These are phyloP conservation scores for Campylorhamphus procurvoides DNA, from an alignment of 2,113 vertebrate species.

Conservation along the genomic window DNA sequence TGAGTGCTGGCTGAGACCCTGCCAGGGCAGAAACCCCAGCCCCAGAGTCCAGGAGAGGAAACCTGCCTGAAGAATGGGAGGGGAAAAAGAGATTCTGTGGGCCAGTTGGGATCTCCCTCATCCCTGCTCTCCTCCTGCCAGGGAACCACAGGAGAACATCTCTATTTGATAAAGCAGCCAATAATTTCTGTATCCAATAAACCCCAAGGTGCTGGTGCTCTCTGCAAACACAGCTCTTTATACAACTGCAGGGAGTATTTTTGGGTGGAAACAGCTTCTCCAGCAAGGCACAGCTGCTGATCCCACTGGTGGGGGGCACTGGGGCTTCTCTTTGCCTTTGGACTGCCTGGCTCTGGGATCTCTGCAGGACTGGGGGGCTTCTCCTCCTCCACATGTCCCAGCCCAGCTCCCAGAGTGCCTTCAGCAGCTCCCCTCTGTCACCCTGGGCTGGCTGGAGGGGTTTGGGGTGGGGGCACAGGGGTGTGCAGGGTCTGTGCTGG, in stretches of 20 bases:
- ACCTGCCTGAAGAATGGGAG: rapidly evolving
- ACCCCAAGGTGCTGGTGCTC: not conserved
- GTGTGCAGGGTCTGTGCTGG: not conserved
- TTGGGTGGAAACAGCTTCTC: not conserved
- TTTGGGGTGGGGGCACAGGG: rapidly evolving
- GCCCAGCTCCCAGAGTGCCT: not conserved
- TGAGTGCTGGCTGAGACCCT: not conserved
- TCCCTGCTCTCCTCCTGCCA: not conserved
- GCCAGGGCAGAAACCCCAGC: not conserved
- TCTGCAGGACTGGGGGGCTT: not conserved
- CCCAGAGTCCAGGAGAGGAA: not conserved
- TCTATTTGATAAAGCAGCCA: not conserved
- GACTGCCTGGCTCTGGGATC: not conserved
- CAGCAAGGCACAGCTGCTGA: not conserved
- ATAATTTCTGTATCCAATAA: not conserved
- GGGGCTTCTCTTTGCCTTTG: not conserved
- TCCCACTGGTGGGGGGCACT: not conserved
- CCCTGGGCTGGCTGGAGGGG: not conserved
- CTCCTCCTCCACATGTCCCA: not conserved
- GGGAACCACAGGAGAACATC: not conserved
- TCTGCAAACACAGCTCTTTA: not conserved
- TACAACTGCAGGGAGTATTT: not conserved
- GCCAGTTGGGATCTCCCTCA: not conserved
- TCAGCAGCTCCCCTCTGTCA: not conserved
- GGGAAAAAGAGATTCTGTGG: not conserved